A percentile compares a stretch with the other conserved stretches of the same genome.
These are phyloP conservation scores for Callocephalon fimbriatum DNA, from an alignment of 2,113 vertebrate species.

Conservation along the genomic window DNA sequence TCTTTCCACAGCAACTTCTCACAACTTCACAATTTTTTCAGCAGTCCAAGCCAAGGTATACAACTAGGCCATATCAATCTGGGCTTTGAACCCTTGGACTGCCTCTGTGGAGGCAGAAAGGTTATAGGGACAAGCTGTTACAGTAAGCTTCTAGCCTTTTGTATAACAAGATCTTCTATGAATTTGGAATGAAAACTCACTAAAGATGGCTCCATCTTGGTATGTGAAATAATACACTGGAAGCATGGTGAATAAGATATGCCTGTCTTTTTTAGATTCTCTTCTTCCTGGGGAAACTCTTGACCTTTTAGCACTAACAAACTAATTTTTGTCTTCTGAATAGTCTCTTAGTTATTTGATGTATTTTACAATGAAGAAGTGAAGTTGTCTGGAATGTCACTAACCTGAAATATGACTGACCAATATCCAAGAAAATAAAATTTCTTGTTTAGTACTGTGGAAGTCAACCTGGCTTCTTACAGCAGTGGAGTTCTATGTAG, in stretches of 20 bases:
- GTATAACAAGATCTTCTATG: not conserved
- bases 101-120: not conserved
- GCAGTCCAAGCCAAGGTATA: not conserved
- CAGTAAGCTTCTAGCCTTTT: not conserved
- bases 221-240: not conserved
- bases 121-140: not conserved
- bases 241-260: not conserved
- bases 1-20: not conserved
- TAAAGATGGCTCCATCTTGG: not conserved
- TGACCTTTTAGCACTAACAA: not conserved
- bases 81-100: not conserved
- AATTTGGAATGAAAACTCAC: not conserved
- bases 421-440: not conserved
- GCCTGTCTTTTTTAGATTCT: not conserved
- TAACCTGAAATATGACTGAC: not conserved
- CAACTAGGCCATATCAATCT: rapidly evolving
- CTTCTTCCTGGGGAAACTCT: not conserved
- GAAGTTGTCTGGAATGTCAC: not conserved
- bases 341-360: not conserved
- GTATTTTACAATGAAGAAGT: not conserved
- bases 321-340: not conserved
- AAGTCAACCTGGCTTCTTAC: not conserved
- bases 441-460: not conserved
- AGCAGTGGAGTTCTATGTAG: not conserved
- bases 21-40: not conserved